Conservation (phyloP, 1,140 invertebrate species). For the Dolichoris vasculosae region DNA sequence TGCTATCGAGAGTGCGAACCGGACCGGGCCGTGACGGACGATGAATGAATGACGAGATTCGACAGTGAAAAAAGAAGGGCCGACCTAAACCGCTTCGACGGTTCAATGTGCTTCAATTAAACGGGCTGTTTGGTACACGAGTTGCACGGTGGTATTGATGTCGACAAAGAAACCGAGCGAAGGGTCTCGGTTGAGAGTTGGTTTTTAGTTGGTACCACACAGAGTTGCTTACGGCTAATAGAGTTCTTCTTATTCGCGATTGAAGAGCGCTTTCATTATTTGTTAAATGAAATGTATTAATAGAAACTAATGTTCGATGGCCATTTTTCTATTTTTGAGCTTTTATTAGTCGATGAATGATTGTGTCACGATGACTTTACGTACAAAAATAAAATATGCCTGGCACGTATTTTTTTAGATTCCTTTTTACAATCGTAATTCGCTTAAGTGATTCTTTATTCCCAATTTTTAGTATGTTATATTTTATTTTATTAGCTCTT, state of each 20-base stretch:
- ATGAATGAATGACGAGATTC: too few relatives aligned
- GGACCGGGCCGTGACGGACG: not conserved
- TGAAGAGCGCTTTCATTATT: not conserved
- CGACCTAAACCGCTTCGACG: not conserved
- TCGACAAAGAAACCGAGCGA: not conserved
- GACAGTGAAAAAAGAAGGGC: not conserved
- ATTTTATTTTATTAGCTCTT: too few relatives aligned
- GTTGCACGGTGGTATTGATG: not conserved
- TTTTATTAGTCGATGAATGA: not conserved
- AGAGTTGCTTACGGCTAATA: too few relatives aligned
- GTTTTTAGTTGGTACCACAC: not conserved
- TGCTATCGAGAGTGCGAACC: not conserved
- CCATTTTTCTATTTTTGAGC: not conserved
- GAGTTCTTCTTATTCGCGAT: not conserved
- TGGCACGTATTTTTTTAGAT: too few relatives aligned
- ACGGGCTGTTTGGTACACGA: not conserved
- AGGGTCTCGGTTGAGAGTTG: not conserved
- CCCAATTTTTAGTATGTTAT: too few relatives aligned
- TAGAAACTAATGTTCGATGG: not conserved
- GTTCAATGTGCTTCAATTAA: slow-evolving; percentile 42
- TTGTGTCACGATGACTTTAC: too few relatives aligned
- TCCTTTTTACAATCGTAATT: too few relatives aligned
- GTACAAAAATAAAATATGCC: too few relatives aligned
- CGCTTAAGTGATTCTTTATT: too few relatives aligned
- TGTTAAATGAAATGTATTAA: not conserved